These are phyloP conservation scores for Troglohyphantes excavatus DNA, from an alignment of 2,888 invertebrate genomes.

Conservation along the genomic window DNA sequence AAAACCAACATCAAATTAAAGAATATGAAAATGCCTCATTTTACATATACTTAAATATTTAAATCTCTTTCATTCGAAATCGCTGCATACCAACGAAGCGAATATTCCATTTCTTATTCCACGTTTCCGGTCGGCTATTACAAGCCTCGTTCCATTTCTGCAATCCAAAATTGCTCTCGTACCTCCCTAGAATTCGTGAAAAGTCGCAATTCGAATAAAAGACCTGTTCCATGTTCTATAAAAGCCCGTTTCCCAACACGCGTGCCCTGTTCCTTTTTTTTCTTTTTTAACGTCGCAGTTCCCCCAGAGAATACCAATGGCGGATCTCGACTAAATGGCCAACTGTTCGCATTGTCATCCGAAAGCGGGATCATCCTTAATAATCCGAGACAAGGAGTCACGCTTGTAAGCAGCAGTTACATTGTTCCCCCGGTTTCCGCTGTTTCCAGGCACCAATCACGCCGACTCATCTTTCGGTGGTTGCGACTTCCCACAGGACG, in stretches of 20 bases:
- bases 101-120: too few species aligned
- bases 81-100: too few species aligned
- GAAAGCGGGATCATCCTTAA: constrained; percentile 42
- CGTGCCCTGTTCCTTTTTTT: too few species aligned
- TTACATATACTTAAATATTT: too few species aligned
- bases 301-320: background rate
- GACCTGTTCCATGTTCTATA: background rate
- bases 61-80: too few species aligned
- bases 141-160: too few species aligned
- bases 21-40: too few species aligned
- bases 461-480: constrained; percentile 27
- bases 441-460: constrained; percentile 18
- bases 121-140: too few species aligned
- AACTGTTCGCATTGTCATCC: constrained; percentile 49
- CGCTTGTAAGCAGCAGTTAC: constrained; percentile 57
- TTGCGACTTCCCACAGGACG: constrained; percentile 29
- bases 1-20: too few species aligned
- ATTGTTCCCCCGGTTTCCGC: constrained; percentile 62
- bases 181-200: background rate
- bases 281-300: background rate
- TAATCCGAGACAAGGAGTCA: constrained; percentile 63
- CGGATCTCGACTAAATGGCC: constrained; percentile 43
- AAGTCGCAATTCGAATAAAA: background rate
- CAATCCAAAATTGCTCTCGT: too few species aligned
- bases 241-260: background rate